phyloP scores from a whole-genome alignment of 2,888 invertebrate species.

The Pseudolycoriella hygida region DNA sequence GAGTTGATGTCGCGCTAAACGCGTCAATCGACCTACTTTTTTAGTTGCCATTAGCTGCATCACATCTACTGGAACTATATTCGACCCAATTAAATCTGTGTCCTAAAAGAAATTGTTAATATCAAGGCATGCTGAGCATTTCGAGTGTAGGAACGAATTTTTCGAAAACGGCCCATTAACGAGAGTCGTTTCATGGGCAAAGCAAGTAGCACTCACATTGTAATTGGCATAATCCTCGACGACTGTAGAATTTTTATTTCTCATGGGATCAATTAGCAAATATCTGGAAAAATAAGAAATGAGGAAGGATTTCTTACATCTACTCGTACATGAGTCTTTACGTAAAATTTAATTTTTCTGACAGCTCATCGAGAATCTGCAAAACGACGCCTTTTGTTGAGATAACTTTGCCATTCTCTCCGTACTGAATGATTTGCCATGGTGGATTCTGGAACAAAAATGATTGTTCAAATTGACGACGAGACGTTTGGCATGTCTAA shows the following conservation, averaged over 20 bases:
- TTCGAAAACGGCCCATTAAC: too few relatives aligned
- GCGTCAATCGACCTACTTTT: too few relatives aligned
- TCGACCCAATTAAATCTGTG: too few relatives aligned
- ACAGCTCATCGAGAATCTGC: slow-evolving; percentile 59
- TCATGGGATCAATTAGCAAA: background rate
- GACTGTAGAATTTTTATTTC: slow-evolving; percentile 12
- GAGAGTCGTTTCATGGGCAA: too few relatives aligned
- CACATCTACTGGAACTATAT: too few relatives aligned
- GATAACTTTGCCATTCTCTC: slow-evolving; percentile 37
- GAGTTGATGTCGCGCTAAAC: too few relatives aligned
- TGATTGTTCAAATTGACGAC: background rate
- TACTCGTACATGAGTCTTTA: slow-evolving; percentile 24
- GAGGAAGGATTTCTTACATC: background rate
- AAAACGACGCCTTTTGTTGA: slow-evolving; percentile 56
- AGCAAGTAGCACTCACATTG: too few relatives aligned
- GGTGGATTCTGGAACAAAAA: slow-evolving; percentile 55
- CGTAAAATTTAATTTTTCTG: slow-evolving; percentile 65
- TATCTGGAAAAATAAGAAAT: slow-evolving; percentile 3
- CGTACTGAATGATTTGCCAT: slow-evolving; percentile 56
- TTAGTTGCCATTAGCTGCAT: too few relatives aligned
- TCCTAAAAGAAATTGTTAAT: too few relatives aligned
- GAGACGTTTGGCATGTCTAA: background rate
- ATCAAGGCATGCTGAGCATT: too few relatives aligned
- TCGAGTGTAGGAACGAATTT: too few relatives aligned
- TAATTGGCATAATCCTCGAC: too few relatives aligned